Base-by-base conservation (phyloP, 2,888 invertebrate genomes). In the Carabus problematicus region DNA sequence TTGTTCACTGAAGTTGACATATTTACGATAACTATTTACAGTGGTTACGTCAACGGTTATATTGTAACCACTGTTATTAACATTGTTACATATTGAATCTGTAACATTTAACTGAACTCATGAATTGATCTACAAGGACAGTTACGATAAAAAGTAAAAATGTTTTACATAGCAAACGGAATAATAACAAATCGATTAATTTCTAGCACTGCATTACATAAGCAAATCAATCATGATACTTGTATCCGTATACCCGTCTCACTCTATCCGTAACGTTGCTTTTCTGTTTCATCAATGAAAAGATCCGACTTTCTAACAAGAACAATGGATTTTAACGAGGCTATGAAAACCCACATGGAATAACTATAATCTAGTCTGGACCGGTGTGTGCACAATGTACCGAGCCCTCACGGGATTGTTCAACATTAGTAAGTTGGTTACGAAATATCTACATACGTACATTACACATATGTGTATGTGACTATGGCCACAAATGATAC, bases 281-380 rank as follows among this genome's bases (percentile, higher is more conserved):
- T 7, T 18, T 55, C n/a, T 41, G 49, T 12, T 52, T 54, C 67
- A 67, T 67, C 67, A 67, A 67, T 67, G 67, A 67, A 60, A 43
- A 63, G 45, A 60, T n/a, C 29, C 67, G 60, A 67, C 67, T 67
- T 67, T 67, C 67, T 67, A 67, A 67, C 60, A 67, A 67, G 67
- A 67, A 67, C 67, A 67, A 67, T 67, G 42, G 67, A 49, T 67
- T n/a, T 41, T 67, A 67, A 67, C 67, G 67, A 67, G 67, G 42
- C 60, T 67, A 39, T 43, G 54, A 52, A 67, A 67, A 67, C 67
- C 60, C 54, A 67, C 67, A 60, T 60, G 40, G 39, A 14, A 29
- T 29, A 29, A 29, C 3, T 29, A 29, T 29, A 29, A 29, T 29
- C 29, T 29, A 3, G 29, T 29, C 3, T 29, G 29, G 2, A 29